Percentiles rank a stretch among this genome's conserved stretches.
Evolutionary conservation across 1,140 invertebrate genomes (phyloP).

Genomic region (Heliconius melpomene): DNA sequence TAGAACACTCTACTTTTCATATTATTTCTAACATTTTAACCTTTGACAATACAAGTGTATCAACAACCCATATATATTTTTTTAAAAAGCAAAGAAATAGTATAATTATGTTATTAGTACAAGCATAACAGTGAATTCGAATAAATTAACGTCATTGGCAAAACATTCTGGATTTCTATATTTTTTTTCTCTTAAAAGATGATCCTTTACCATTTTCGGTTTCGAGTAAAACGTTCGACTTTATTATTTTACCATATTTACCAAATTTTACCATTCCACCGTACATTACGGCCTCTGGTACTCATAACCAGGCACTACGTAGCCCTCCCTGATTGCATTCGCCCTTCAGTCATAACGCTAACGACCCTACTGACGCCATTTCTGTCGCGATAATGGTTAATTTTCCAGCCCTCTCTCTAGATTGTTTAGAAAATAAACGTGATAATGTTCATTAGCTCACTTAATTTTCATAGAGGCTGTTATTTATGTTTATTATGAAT

Average conservation of each 20-base stretch:
- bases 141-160: too few relatives aligned
- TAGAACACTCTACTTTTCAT: not conserved
- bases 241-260: not conserved
- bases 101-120: too few relatives aligned
- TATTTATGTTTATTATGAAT: constrained; percentile 10
- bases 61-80: too few relatives aligned
- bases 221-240: not conserved
- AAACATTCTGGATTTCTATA: too few relatives aligned
- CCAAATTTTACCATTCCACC: not conserved
- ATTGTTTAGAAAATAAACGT: constrained; percentile 16
- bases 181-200: too few relatives aligned
- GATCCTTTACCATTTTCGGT: too few relatives aligned
- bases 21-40: not conserved
- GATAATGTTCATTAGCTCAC: constrained; percentile 5
- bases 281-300: constrained; percentile 12
- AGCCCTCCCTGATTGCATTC: constrained; percentile 23
- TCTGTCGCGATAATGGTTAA: constrained; percentile 51
- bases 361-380: constrained; percentile 50
- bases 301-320: constrained; percentile 32
- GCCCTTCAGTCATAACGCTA: constrained; percentile 47
- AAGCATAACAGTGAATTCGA: too few relatives aligned
- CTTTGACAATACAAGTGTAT: too few relatives aligned
- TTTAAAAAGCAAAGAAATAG: too few relatives aligned
- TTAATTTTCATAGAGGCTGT: constrained; percentile 1
- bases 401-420: constrained; percentile 28